Conservation (phyloP, 2,797 vertebrate species). For the Muraenolepis orangiensis region DNA sequence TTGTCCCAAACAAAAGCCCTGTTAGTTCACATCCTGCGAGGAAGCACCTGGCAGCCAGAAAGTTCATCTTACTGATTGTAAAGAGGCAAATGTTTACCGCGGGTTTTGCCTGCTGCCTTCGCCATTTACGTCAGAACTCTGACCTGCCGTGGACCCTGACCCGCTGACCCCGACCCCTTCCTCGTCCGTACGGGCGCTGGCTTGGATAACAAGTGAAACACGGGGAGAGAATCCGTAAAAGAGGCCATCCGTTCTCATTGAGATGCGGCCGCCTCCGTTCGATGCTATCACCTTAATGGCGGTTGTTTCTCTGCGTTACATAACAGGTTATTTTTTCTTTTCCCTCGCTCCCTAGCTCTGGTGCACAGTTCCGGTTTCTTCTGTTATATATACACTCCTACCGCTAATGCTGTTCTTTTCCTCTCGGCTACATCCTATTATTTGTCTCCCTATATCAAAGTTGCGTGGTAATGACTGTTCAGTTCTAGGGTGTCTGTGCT, state of each 20-base stretch:
- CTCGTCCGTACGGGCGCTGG: not conserved
- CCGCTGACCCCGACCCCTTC: not conserved
- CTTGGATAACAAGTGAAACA: not conserved
- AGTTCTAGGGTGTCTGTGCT: slow-evolving; percentile 11
- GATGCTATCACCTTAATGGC: not conserved
- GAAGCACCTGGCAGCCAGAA: slow-evolving; percentile 35
- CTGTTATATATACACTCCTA: slow-evolving; percentile 22
- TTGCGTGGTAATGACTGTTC: slow-evolving; percentile 27
- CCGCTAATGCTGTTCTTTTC: slow-evolving; percentile 17
- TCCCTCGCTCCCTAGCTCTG: not conserved
- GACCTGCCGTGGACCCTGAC: not conserved
- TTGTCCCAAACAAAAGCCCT: not conserved
- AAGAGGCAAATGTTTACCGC: slow-evolving; percentile 29
- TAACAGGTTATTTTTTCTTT: not conserved
- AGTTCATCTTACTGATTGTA: slow-evolving; percentile 7
- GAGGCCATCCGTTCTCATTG: not conserved
- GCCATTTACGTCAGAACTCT: slow-evolving; percentile 4
- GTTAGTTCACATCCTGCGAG: slow-evolving; percentile 27
- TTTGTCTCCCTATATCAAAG: slow-evolving; percentile 28
- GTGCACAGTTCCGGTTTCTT: not conserved
- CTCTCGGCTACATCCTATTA: slow-evolving; percentile 19
- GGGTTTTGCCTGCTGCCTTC: slow-evolving; percentile 8
- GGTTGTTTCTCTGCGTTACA: slow-evolving; percentile 1
- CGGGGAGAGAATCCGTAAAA: not conserved
- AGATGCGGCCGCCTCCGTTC: not conserved